These are phyloP conservation scores for Echinometra lucunter DNA, from an alignment of 53 echinoderm and acorn worm species.

Conservation along the genomic window DNA sequence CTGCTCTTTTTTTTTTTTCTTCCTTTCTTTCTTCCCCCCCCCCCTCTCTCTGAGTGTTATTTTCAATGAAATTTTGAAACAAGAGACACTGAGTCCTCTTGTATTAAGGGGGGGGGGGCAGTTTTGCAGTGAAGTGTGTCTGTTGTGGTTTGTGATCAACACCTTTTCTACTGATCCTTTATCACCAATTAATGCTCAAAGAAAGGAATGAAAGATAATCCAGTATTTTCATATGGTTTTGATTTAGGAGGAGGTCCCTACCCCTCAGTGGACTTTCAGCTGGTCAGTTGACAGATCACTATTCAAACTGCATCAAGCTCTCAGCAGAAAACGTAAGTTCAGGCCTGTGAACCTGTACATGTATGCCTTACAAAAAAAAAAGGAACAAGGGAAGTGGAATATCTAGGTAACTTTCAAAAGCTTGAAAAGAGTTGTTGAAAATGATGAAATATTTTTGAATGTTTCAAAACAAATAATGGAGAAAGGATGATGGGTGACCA, in stretches of 20 bases:
- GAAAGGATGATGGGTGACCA: too few relatives aligned
- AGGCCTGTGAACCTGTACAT: neutral
- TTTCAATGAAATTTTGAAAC: too few relatives aligned
- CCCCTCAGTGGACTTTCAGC: conserved; percentile 86
- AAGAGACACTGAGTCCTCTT: too few relatives aligned
- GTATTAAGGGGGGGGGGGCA: too few relatives aligned
- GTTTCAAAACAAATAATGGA: too few relatives aligned
- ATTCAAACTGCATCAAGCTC: conserved; percentile 97
- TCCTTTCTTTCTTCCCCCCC: too few relatives aligned
- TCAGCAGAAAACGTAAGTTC: conserved; percentile 98
- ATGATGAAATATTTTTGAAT: too few relatives aligned
- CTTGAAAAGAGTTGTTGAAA: too few relatives aligned
- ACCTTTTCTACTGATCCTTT: neutral
- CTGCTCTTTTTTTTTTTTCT: too few relatives aligned
- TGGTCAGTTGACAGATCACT: conserved; percentile 93
- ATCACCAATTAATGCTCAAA: neutral
- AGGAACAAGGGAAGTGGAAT: too few relatives aligned
- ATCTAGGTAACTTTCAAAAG: too few relatives aligned
- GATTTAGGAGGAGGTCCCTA: conserved; percentile 81
- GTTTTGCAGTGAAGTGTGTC: neutral
- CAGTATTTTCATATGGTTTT: neutral
- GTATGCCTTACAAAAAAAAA: neutral
- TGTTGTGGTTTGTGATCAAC: neutral
- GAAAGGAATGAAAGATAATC: neutral
- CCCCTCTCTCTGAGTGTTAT: too few relatives aligned